Conservation (phyloP, 2,888 invertebrate genomes). For the Zele albiditarsus region DNA sequence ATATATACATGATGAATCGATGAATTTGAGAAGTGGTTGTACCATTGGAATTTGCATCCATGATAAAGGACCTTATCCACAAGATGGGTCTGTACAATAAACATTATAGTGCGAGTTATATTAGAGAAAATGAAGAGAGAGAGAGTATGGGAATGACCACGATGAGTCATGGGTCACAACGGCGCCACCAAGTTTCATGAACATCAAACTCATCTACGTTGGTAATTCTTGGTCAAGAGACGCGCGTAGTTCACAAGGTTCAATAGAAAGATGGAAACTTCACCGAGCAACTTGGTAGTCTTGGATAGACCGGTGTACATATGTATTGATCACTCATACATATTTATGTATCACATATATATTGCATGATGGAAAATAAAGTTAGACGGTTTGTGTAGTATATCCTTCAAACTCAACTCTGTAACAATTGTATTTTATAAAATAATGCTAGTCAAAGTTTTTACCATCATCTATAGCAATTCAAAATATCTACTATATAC, state of each 20-base stretch:
- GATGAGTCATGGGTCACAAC: constrained; percentile 27
- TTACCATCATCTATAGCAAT: no score
- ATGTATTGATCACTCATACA: constrained; percentile 38
- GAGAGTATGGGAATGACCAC: constrained; percentile 34
- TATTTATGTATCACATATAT: constrained; percentile 22
- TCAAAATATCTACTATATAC: no score
- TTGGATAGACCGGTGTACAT: not conserved
- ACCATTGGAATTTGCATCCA: constrained; percentile 26
- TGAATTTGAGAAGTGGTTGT: not conserved
- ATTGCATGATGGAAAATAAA: constrained; percentile 4
- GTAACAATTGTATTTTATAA: not conserved
- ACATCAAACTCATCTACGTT: constrained; percentile 53
- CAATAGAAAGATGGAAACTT: constrained; percentile 27
- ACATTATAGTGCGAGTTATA: not conserved
- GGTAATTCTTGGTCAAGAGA: constrained; percentile 52
- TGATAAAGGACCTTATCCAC: constrained; percentile 20
- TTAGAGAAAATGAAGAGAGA: constrained; percentile 28
- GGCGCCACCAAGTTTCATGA: constrained; percentile 43
- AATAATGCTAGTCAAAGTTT: not conserved
- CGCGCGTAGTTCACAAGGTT: constrained; percentile 1
- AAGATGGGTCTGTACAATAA: constrained; percentile 27
- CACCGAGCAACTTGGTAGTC: not conserved
- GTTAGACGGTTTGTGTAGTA: not conserved
- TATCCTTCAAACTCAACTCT: not conserved
- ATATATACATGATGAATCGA: not conserved